These are phyloP conservation scores for Olivierus martensii DNA, from an alignment of 1,140 invertebrate species.

Conservation along the genomic window DNA sequence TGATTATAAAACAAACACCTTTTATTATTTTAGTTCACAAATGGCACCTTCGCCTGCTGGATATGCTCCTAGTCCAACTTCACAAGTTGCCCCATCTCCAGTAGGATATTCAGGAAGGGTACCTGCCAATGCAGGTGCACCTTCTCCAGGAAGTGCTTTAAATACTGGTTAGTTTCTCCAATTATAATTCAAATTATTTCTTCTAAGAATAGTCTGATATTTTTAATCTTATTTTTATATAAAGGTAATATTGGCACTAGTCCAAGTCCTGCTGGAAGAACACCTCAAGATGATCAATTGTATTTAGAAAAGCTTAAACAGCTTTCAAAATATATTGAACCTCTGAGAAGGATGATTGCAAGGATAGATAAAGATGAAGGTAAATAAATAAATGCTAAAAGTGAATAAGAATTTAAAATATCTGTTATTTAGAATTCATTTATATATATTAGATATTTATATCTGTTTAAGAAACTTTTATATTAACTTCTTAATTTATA, in stretches of 20 bases:
- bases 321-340: conserved; percentile 84
- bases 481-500: no score
- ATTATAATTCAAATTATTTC: neutral
- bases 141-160: conserved; percentile 28
- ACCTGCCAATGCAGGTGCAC: conserved; percentile 34
- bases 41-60: conserved; percentile 52
- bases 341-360: conserved; percentile 69
- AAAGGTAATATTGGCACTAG: conserved; percentile 23
- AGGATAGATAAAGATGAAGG: conserved; percentile 61
- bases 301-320: conserved; percentile 85
- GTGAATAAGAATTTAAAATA: no score
- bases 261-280: conserved; percentile 28
- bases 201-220: neutral
- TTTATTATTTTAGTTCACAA: conserved; percentile 26
- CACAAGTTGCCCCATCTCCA: conserved; percentile 20
- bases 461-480: no score
- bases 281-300: conserved; percentile 55
- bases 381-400: no score
- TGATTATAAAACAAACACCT: no score
- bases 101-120: conserved; percentile 29
- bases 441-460: no score
- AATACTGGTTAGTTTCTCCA: conserved; percentile 25
- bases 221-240: neutral
- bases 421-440: no score
- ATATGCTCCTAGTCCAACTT: conserved; percentile 19